A percentile compares a stretch with the other conserved stretches of the same genome.
phyloP scores from a whole-genome alignment of 2,113 vertebrate species.

The Symphodus melops region DNA sequence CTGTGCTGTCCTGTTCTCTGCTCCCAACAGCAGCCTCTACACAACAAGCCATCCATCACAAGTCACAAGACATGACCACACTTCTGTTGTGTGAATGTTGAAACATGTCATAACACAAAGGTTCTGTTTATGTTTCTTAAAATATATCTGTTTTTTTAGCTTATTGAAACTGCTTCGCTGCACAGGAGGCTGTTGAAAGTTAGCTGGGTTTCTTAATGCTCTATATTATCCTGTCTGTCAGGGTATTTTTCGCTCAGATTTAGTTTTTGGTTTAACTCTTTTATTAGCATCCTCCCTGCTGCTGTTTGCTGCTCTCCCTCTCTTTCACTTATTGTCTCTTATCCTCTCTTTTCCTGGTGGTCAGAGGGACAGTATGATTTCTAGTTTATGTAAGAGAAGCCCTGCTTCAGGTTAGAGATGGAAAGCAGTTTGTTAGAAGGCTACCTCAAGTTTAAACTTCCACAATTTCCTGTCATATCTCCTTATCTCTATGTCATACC shows the following conservation, averaged over 20 bases:
- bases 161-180: not conserved
- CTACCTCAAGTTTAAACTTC: not conserved
- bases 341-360: not conserved
- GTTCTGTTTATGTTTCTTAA: not conserved
- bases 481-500: not conserved
- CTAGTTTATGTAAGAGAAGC: conserved; percentile 3
- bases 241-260: not conserved
- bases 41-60: conserved; percentile 32
- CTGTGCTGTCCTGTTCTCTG: not conserved
- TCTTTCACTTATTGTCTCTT: conserved; percentile 3
- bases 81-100: not conserved
- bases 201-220: too few relatives aligned
- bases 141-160: not conserved
- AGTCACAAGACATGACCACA: not conserved
- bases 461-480: not conserved
- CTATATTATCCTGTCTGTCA: not conserved
- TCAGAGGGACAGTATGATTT: conserved; percentile 18
- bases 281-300: too few relatives aligned
- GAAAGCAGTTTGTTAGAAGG: conserved; percentile 1
- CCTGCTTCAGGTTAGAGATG: conserved; percentile 1
- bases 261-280: not conserved
- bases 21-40: conserved; percentile 14
- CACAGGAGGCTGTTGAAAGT: too few relatives aligned
- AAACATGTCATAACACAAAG: not conserved
- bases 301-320: not conserved